A percentile compares a stretch with the other conserved stretches of the same genome.
Conservation (phyloP, 2,888 invertebrate genomes). For the Tipula confusa region DNA sequence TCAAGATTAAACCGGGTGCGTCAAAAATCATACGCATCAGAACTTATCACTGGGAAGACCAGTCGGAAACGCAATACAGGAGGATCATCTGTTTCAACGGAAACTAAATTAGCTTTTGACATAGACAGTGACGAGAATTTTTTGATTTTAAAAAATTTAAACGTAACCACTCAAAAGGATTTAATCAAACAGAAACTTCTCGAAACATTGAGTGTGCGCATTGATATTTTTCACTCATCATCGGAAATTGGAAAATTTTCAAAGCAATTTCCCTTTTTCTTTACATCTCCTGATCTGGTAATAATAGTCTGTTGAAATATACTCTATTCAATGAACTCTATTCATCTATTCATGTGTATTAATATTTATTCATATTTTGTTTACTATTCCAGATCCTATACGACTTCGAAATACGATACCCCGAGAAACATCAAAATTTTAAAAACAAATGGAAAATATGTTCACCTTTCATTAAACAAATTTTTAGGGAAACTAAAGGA, state of each 20-base stretch:
- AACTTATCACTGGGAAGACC: no score
- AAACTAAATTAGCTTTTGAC: no score
- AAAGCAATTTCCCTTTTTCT: not conserved
- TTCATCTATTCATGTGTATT: not conserved
- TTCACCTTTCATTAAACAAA: not conserved
- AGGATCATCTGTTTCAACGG: no score
- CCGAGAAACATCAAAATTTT: not conserved
- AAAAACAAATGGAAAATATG: not conserved
- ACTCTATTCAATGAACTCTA: not conserved
- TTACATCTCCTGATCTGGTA: constrained; percentile 15
- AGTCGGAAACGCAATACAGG: no score
- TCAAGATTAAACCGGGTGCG: no score
- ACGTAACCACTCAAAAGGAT: no score
- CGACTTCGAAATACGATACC: not conserved
- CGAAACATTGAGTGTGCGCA: not conserved
- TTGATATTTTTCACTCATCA: not conserved
- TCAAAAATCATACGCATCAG: no score
- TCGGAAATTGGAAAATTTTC: not conserved
- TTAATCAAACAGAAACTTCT: no score
- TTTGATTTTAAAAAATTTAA: no score
- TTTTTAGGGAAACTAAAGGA: not conserved
- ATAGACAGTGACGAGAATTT: no score
- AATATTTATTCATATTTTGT: not conserved
- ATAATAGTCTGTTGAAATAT: not conserved
- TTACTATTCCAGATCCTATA: not conserved